These are phyloP conservation scores for Propithecus deckenii DNA, from an alignment of 2,797 vertebrate species.

Conservation along the genomic window DNA sequence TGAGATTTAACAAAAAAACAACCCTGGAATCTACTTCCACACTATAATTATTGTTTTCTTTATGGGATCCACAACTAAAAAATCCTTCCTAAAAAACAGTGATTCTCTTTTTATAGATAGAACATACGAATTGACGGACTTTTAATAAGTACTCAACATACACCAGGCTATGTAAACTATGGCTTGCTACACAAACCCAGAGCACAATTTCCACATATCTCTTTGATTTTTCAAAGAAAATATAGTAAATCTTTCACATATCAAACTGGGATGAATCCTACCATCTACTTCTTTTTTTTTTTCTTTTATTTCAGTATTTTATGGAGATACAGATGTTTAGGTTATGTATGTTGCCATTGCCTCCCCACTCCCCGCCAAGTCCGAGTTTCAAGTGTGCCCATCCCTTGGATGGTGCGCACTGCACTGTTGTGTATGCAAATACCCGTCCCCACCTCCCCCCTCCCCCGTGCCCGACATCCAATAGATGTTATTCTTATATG, in stretches of 20 bases:
- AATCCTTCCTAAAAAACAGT: background rate
- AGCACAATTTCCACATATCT: background rate
- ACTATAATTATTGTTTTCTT: background rate
- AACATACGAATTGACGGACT: background rate
- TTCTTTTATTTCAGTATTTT: too few species aligned
- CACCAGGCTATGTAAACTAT: background rate
- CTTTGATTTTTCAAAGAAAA: slow-evolving; percentile 23
- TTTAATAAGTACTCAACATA: background rate
- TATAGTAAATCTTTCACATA: background rate
- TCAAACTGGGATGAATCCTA: background rate
- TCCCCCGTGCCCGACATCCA: too few species aligned
- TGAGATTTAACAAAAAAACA: background rate
- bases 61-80: background rate
- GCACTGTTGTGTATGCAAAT: too few species aligned
- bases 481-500: too few species aligned
- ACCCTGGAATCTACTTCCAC: background rate
- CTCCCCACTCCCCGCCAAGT: too few species aligned
- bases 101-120: background rate
- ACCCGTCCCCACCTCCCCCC: too few species aligned
- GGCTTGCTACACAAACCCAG: background rate
- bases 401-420: too few species aligned
- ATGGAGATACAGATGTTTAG: too few species aligned
- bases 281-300: too few species aligned
- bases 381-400: too few species aligned
- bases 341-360: too few species aligned